These are phyloP conservation scores for Ambastaia sidthimunki DNA, from an alignment of 2,797 vertebrate species.

Conservation along the genomic window DNA sequence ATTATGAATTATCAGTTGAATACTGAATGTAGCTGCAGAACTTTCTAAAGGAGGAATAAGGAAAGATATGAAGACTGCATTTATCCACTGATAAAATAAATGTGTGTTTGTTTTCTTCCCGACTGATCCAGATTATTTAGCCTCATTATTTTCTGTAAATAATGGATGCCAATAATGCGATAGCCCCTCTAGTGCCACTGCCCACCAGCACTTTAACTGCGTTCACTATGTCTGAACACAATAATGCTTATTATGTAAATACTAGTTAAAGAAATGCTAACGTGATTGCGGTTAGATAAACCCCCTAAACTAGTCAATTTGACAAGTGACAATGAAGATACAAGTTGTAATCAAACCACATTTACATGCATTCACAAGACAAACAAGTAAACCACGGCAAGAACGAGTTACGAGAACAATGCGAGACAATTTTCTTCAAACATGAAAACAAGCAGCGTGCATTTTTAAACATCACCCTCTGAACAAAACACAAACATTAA, in stretches of 20 bases:
- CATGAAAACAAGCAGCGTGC: constrained; percentile 21
- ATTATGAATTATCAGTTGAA: neutral
- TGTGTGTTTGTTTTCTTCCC: constrained; percentile 67
- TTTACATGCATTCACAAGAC: neutral
- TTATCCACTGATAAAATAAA: constrained; percentile 20
- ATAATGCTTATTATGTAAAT: no score
- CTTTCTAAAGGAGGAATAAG: constrained; percentile 43
- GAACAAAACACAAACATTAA: neutral
- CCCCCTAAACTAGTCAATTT: no score
- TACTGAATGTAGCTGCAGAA: neutral
- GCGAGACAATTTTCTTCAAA: neutral
- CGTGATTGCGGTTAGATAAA: no score
- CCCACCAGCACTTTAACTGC: no score
- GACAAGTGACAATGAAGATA: no score
- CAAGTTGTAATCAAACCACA: constrained; percentile 7
- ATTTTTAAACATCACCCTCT: neutral
- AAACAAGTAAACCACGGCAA: neutral
- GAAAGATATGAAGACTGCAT: constrained; percentile 47
- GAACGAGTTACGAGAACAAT: neutral
- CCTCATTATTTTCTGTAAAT: constrained; percentile 78
- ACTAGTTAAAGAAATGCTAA: no score
- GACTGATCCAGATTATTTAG: constrained; percentile 68
- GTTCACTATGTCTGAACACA: no score
- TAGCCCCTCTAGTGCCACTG: constrained; percentile 61
- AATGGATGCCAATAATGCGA: constrained; percentile 74